Base-by-base conservation (phyloP, 2,797 vertebrate species). In the Amblyopsis hoosieri region DNA sequence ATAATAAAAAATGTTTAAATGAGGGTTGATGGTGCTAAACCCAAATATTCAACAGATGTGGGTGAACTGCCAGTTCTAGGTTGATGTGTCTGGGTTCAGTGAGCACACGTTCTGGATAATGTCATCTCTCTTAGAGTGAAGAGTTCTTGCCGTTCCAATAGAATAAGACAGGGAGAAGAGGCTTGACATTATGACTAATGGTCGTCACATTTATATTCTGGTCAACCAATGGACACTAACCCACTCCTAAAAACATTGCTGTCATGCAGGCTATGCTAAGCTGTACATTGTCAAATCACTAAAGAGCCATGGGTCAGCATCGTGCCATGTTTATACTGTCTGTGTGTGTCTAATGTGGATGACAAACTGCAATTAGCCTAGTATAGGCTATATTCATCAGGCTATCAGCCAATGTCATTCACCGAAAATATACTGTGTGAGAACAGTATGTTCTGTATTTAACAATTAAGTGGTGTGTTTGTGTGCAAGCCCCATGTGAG, bases 31-130 rank as follows among this genome's bases (percentile, higher is more conserved):
- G 47, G 55, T 54, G 65, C 42, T 75, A 71, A 71, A 86, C 68
- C 72, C 69, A 59, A 79, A 69, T 71, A 88, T 82, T 68, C 72
- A 70, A 85, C 67, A 68, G 63, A 81, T 72, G 73, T 56, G 69
- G 64, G 76, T 66, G 47, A 63, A 31, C 49, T 29, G 31, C 61
- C 47, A 15, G 37, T 29, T 62, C 65, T 60, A 60, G 59, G 73
- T 67, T 76, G 72, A 82, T 71, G 83, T 74, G 71, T 66, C 74
- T 73, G 23, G 23, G 23, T 29, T 85, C 79, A 81, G 85, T 74
- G 62, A 23, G 48, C 56, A 57, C 14, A 9, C 6, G 29, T 42
- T 71, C 23, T 23, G 51, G 67, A 70, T 79, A 56, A 75, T 78
- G 72, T 69, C 66, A 69, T 15, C 7, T 42, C 37, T 42, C 37